Conservation (phyloP, 2,888 invertebrate genomes). For the Micoletzkya japonica region DNA sequence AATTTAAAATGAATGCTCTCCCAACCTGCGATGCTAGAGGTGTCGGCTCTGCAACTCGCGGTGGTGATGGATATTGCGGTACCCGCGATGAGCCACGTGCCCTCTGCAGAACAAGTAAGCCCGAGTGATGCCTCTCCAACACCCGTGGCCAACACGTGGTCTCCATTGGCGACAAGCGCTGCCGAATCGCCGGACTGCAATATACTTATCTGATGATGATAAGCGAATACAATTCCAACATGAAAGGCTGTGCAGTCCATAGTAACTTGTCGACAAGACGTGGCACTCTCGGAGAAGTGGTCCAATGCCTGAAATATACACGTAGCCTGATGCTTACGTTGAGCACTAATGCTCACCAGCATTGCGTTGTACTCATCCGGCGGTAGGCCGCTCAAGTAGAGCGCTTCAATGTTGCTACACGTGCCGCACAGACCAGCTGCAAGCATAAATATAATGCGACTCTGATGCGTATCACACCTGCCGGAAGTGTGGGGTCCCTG, state of each 20-base stretch:
- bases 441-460: too few species aligned
- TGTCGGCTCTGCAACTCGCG: conserved; percentile 18
- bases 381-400: neutral
- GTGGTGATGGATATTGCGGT: conserved; percentile 9
- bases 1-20: too few species aligned
- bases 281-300: conserved; percentile 11
- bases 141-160: neutral
- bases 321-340: neutral
- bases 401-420: conserved; percentile 12
- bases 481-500: too few species aligned
- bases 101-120: conserved; percentile 1
- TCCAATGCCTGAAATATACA: conserved; percentile 15
- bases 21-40: too few species aligned
- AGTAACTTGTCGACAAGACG: neutral
- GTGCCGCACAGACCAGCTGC: too few species aligned
- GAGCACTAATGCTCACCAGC: conserved; percentile 10
- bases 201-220: too few species aligned
- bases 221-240: neutral
- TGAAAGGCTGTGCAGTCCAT: conserved; percentile 1
- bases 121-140: neutral
- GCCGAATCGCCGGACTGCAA: conserved; percentile 3
- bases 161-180: conserved; percentile 6
- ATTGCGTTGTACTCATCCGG: conserved; percentile 20
- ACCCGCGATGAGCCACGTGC: too few species aligned
- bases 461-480: neutral